phyloP scores from a whole-genome alignment of 2,888 invertebrate species.

The Drosophila affinis region DNA sequence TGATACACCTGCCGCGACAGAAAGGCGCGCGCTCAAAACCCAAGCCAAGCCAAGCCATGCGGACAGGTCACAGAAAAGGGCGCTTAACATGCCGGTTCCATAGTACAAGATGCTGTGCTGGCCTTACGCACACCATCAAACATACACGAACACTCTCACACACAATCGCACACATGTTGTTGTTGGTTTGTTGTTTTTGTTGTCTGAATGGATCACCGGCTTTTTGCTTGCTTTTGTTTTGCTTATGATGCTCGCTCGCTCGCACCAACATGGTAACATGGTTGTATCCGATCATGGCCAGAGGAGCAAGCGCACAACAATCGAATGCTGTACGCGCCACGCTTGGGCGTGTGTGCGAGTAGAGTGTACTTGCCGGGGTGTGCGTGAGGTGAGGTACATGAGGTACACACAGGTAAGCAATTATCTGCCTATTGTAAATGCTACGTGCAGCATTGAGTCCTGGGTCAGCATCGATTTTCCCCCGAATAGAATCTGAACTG shows the following conservation, averaged over 20 bases:
- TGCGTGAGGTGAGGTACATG: slow-evolving; percentile 24
- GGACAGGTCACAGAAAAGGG: slow-evolving; percentile 67
- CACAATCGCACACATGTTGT: slow-evolving; percentile 26
- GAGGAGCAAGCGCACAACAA: slow-evolving; percentile 11
- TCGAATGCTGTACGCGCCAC: slow-evolving; percentile 67
- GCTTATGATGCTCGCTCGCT: slow-evolving; percentile 61
- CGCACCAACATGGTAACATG: slow-evolving; percentile 47
- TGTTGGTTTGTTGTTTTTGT: slow-evolving; percentile 55
- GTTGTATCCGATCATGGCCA: slow-evolving; percentile 39
- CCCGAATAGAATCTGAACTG: slow-evolving; percentile 29
- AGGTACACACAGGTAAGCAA: slow-evolving; percentile 59
- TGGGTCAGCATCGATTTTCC: slow-evolving; percentile 44
- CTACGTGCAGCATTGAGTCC: slow-evolving; percentile 9
- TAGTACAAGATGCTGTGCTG: slow-evolving; percentile 72
- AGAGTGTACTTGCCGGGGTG: slow-evolving; percentile 13
- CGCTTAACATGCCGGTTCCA: slow-evolving; percentile 68
- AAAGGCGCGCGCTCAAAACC: slow-evolving; percentile 35
- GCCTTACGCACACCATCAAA: slow-evolving; percentile 45
- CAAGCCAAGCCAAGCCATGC: slow-evolving; percentile 49
- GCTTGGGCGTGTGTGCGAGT: slow-evolving; percentile 47
- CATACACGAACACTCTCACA: slow-evolving; percentile 16
- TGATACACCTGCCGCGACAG: slow-evolving; percentile 36
- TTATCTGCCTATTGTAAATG: slow-evolving; percentile 59
- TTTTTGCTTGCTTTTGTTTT: slow-evolving; percentile 71
- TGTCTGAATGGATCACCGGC: slow-evolving; percentile 74